Percentiles rank a stretch among this genome's conserved stretches.
phyloP scores from a whole-genome alignment of 1,140 invertebrate species.

The Habropoda laboriosa region DNA sequence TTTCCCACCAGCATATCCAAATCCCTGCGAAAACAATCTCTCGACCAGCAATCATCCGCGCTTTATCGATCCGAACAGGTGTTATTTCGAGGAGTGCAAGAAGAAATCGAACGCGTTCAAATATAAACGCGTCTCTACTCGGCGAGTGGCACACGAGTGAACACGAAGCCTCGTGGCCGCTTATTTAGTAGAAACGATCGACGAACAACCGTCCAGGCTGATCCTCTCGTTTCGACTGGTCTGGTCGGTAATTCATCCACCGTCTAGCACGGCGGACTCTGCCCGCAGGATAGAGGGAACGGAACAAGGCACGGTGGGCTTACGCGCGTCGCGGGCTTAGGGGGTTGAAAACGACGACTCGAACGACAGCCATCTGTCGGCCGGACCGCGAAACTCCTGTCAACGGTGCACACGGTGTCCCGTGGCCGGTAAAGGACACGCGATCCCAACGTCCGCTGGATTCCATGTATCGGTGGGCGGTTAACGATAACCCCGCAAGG shows the following conservation, averaged over 20 bases:
- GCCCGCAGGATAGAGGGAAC: slow-evolving; percentile 65
- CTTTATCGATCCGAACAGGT: slow-evolving; percentile 12
- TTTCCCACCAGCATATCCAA: too few species aligned
- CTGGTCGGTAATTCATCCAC: slow-evolving; percentile 79
- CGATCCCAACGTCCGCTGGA: neutral
- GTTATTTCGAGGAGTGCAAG: slow-evolving; percentile 27
- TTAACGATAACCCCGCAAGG: slow-evolving; percentile 66
- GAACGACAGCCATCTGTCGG: slow-evolving; percentile 79
- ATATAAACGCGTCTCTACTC: slow-evolving; percentile 13
- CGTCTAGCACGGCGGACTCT: slow-evolving; percentile 59
- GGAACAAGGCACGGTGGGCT: slow-evolving; percentile 20
- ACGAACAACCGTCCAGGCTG: slow-evolving; percentile 57
- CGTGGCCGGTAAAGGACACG: slow-evolving; percentile 74
- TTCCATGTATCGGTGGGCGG: slow-evolving; percentile 79
- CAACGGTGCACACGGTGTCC: slow-evolving; percentile 54
- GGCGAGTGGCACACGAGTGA: neutral
- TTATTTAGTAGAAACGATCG: too few species aligned
- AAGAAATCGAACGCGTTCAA: slow-evolving; percentile 17
- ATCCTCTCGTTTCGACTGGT: slow-evolving; percentile 61
- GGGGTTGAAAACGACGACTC: slow-evolving; percentile 79
- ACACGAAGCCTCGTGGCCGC: slow-evolving; percentile 36
- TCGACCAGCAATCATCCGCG: slow-evolving; percentile 9
- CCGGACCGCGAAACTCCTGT: slow-evolving; percentile 72
- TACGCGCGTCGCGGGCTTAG: slow-evolving; percentile 34
- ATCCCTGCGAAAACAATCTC: too few species aligned